Conservation (phyloP, 2,888 invertebrate genomes). For the Neoscelio sp. region DNA sequence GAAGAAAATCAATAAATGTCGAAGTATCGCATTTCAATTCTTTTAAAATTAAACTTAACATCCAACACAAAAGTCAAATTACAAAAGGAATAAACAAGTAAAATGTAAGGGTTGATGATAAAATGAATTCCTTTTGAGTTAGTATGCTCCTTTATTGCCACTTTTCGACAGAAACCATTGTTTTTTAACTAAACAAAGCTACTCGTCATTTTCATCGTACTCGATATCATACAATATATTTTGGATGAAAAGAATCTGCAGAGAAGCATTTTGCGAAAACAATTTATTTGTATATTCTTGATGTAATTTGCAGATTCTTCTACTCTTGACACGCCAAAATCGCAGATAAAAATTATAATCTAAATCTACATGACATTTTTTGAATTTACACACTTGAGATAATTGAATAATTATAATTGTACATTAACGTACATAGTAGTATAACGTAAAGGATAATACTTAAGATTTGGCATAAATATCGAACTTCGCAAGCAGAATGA, state of each 20-base stretch:
- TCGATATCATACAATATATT: slow-evolving; percentile 27
- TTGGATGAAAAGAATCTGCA: slow-evolving; percentile 36
- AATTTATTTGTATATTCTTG: background rate
- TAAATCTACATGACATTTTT: slow-evolving; percentile 35
- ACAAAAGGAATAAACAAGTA: background rate
- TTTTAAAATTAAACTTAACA: slow-evolving; percentile 1
- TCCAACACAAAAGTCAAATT: background rate
- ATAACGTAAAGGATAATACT: slow-evolving; percentile 61
- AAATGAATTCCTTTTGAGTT: slow-evolving; percentile 32
- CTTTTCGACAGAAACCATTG: slow-evolving; percentile 30
- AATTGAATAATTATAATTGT: slow-evolving; percentile 50
- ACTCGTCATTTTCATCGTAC: slow-evolving; percentile 31
- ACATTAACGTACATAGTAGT: slow-evolving; percentile 55
- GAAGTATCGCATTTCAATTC: slow-evolving; percentile 20
- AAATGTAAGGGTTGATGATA: slow-evolving; percentile 7
- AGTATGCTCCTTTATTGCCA: slow-evolving; percentile 50
- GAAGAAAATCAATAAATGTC: slow-evolving; percentile 64
- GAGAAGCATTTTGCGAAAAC: background rate
- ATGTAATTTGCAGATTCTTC: slow-evolving; percentile 43
- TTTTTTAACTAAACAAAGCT: slow-evolving; percentile 51
- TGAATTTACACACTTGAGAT: too few relatives aligned
- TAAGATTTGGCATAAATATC: slow-evolving; percentile 60
- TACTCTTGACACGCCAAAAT: too few relatives aligned
- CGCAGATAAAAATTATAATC: too few relatives aligned
- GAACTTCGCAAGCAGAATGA: slow-evolving; percentile 60